phyloP scores from a whole-genome alignment of 2,888 invertebrate species.

The Myopa testacea region DNA sequence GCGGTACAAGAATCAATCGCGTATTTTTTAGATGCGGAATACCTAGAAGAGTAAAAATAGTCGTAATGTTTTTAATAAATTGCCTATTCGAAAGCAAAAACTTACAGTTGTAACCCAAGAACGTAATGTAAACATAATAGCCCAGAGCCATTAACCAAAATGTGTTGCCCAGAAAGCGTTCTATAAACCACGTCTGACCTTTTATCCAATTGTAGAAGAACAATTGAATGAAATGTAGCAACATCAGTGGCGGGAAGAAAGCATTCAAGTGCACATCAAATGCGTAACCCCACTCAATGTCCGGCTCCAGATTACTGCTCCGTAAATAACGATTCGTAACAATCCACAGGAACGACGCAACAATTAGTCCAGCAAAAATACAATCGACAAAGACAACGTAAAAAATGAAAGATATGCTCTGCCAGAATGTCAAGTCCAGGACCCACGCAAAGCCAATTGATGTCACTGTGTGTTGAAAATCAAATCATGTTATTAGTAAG shows the following conservation, averaged over 20 bases:
- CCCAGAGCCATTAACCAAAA: slow-evolving; percentile 91
- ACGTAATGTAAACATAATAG: slow-evolving; percentile 97
- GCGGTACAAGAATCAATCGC: slow-evolving; percentile 83
- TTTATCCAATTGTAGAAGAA: slow-evolving; percentile 88
- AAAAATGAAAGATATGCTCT: slow-evolving; percentile 85
- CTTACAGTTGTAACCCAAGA: slow-evolving; percentile 95
- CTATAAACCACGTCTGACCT: slow-evolving; percentile 80
- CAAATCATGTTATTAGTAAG: slow-evolving; percentile 3
- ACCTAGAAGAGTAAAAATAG: slow-evolving; percentile 70
- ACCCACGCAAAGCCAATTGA: slow-evolving; percentile 90
- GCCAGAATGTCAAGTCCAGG: slow-evolving; percentile 76
- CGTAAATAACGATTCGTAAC: slow-evolving; percentile 67
- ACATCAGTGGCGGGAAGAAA: slow-evolving; percentile 94
- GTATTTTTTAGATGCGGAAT: slow-evolving; percentile 89
- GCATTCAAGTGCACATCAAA: slow-evolving; percentile 99
- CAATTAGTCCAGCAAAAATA: slow-evolving; percentile 85
- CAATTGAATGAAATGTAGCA: slow-evolving; percentile 92
- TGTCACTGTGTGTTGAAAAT: slow-evolving; percentile 75
- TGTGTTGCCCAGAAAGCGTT: slow-evolving; percentile 88
- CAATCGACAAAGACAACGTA: slow-evolving; percentile 96
- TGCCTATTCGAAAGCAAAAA: slow-evolving; percentile 51
- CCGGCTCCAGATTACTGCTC: slow-evolving; percentile 61
- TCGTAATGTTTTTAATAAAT: not conserved
- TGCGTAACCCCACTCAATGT: slow-evolving; percentile 97
- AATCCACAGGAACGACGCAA: slow-evolving; percentile 91